These are phyloP conservation scores for Ericerus pela DNA, from an alignment of 1,140 invertebrate species.

Conservation along the genomic window DNA sequence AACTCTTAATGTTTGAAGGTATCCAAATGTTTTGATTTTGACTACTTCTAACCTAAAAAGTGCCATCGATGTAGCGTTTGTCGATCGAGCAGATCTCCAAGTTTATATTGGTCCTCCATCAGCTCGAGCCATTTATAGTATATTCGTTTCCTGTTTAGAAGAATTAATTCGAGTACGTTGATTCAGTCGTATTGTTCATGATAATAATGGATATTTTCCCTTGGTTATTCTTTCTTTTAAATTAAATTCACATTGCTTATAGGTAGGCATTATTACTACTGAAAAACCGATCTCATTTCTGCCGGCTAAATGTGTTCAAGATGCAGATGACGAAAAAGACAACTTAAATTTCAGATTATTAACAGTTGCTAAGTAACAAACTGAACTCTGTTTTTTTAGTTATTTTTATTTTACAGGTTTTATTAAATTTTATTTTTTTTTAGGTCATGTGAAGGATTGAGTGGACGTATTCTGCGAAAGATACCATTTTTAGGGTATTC, in stretches of 20 bases:
- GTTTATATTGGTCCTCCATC: conserved; percentile 73
- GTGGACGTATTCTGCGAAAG: conserved; percentile 71
- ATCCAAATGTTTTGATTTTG: conserved; percentile 81
- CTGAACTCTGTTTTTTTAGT: conserved; percentile 31
- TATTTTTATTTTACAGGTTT: conserved; percentile 34
- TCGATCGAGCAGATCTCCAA: conserved; percentile 91
- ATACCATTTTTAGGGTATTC: conserved; percentile 48
- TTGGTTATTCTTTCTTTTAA: too few relatives aligned
- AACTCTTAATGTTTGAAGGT: conserved; percentile 32
- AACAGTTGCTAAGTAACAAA: conserved; percentile 25
- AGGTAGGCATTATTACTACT: conserved; percentile 18
- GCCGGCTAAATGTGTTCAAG: too few relatives aligned
- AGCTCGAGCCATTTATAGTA: conserved; percentile 60
- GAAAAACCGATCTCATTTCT: too few relatives aligned
- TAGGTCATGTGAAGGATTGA: conserved; percentile 52
- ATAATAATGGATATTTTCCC: too few relatives aligned
- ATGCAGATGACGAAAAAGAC: too few relatives aligned
- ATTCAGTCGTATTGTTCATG: too few relatives aligned
- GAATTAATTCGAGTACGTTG: conserved; percentile 59
- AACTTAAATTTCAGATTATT: too few relatives aligned
- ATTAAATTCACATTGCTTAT: conserved; percentile 38
- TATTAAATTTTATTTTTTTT: conserved; percentile 23
- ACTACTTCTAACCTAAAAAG: conserved; percentile 91
- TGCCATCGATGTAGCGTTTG: conserved; percentile 86
- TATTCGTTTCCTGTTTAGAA: conserved; percentile 57